Evolutionary conservation across 2,113 vertebrate species (phyloP).

Genomic region (Tinamus guttatus): DNA sequence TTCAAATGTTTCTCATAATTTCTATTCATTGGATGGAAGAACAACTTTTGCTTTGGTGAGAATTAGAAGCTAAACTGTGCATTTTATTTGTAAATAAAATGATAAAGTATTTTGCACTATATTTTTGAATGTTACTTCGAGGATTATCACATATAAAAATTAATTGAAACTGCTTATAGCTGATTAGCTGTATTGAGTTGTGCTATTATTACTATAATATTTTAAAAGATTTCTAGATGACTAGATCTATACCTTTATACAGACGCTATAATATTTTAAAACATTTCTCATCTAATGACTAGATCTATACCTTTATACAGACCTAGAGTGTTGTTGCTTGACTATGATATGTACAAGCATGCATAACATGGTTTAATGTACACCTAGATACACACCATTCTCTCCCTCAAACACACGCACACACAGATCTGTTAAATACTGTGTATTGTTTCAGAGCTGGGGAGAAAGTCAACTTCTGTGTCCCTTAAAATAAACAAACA

Average conservation of each 20-base stretch:
- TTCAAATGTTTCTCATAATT: constrained; percentile 30
- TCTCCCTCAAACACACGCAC: neutral
- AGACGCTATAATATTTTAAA: constrained; percentile 5
- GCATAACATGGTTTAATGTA: neutral
- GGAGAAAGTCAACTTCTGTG: neutral
- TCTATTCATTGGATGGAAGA: neutral
- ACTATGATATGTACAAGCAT: neutral
- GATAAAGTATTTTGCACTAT: constrained; percentile 69
- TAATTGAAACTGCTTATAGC: constrained; percentile 60
- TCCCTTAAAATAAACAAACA: neutral
- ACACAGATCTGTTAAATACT: neutral
- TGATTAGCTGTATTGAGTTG: constrained; percentile 44
- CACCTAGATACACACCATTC: neutral
- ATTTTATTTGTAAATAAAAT: constrained; percentile 69
- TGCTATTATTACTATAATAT: neutral
- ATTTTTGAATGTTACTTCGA: constrained; percentile 68
- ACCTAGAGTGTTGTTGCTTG: neutral
- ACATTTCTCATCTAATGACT: neutral
- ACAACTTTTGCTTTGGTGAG: neutral
- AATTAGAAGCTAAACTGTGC: constrained; percentile 20
- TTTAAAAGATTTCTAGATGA: neutral
- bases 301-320: neutral
- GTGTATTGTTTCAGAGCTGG: neutral
- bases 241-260: neutral
- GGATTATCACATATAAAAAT: constrained; percentile 20